Evolutionary conservation across 2,888 invertebrate species (phyloP).

Genomic region (Pelosia muscerda): DNA sequence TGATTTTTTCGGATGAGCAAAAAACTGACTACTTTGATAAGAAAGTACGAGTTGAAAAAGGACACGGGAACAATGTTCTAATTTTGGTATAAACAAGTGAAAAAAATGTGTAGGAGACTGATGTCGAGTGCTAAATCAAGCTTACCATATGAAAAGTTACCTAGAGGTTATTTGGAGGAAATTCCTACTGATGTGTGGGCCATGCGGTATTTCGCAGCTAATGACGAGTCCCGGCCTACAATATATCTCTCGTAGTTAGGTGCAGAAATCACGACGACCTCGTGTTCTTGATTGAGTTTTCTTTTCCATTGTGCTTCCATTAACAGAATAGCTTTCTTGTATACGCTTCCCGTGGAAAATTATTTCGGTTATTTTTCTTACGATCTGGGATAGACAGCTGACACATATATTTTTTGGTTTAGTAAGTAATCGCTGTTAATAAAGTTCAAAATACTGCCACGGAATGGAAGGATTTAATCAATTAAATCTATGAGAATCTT

Average conservation of each 20-base stretch:
- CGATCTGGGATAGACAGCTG: conserved; percentile 44
- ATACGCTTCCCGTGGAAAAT: conserved; percentile 71
- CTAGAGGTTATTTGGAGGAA: conserved; percentile 72
- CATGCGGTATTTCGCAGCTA: conserved; percentile 74
- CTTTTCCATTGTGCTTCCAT: conserved; percentile 84
- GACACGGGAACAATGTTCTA: conserved; percentile 25
- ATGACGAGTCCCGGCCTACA: conserved; percentile 77
- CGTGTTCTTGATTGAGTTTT: conserved; percentile 85
- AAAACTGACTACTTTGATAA: background rate
- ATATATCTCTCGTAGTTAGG: conserved; percentile 84
- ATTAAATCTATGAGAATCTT: background rate
- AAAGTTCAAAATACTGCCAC: background rate
- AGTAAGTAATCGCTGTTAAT: background rate
- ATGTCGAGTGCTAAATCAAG: conserved; percentile 69
- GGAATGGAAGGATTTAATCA: background rate
- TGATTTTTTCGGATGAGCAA: background rate
- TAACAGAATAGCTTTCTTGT: conserved; percentile 83
- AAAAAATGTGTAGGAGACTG: conserved; percentile 57
- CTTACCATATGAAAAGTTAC: conserved; percentile 75
- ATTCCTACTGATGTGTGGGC: conserved; percentile 65
- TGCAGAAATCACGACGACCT: conserved; percentile 83
- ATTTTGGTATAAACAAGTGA: conserved; percentile 52
- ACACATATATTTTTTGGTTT: conserved; percentile 32
- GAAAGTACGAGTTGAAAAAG: background rate
- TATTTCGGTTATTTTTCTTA: conserved; percentile 80